These are phyloP conservation scores for Polyploca ridens DNA, from an alignment of 2,888 invertebrate genomes.

Conservation along the genomic window DNA sequence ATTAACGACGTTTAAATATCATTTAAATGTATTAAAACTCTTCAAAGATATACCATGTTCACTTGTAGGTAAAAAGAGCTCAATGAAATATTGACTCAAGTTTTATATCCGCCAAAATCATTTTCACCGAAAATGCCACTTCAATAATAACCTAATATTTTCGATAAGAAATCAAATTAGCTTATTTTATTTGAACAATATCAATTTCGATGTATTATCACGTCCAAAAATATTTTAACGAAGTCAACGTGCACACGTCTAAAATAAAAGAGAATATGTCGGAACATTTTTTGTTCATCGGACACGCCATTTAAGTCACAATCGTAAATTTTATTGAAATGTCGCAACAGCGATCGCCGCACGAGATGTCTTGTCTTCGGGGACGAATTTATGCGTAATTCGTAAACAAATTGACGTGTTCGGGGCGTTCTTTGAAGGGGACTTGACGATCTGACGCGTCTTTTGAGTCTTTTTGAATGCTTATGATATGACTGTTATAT, in stretches of 20 bases:
- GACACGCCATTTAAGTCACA: slow-evolving; percentile 82
- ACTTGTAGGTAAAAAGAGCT: too few relatives aligned
- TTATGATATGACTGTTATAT: slow-evolving; percentile 54
- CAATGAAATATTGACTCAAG: too few relatives aligned
- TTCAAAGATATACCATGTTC: neutral
- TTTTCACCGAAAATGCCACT: too few relatives aligned
- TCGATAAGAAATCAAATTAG: slow-evolving; percentile 46
- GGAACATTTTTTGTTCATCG: slow-evolving; percentile 77
- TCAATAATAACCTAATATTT: too few relatives aligned
- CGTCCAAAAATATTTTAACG: slow-evolving; percentile 79
- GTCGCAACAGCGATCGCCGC: slow-evolving; percentile 82
- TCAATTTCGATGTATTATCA: slow-evolving; percentile 72
- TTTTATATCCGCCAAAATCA: slow-evolving; percentile 26
- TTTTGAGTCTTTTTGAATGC: slow-evolving; percentile 64
- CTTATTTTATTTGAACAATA: slow-evolving; percentile 51
- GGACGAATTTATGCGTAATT: slow-evolving; percentile 84
- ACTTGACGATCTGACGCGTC: slow-evolving; percentile 76
- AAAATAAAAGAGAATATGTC: slow-evolving; percentile 79
- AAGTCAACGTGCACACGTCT: slow-evolving; percentile 67
- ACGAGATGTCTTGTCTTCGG: slow-evolving; percentile 81
- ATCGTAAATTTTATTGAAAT: slow-evolving; percentile 85
- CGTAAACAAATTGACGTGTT: slow-evolving; percentile 83
- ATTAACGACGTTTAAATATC: too few relatives aligned
- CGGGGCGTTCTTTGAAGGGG: slow-evolving; percentile 72
- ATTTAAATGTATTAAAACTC: too few relatives aligned